Evolutionary conservation across 2,113 vertebrate species (phyloP).

Genomic region (Felis catus): DNA sequence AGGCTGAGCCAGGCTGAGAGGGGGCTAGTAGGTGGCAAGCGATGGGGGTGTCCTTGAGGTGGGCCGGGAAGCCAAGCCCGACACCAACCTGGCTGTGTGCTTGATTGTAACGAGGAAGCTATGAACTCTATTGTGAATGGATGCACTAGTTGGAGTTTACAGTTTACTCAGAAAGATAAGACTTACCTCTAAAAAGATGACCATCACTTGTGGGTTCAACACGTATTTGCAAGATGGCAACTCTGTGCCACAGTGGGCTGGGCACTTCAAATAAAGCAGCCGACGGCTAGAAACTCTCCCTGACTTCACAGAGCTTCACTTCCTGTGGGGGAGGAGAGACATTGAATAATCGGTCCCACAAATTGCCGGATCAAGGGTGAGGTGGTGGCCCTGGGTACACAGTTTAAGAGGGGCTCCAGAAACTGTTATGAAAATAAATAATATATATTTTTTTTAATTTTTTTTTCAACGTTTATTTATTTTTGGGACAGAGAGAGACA

Average conservation of each 20-base stretch:
- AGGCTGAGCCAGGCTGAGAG: neutral
- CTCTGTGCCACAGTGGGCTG: neutral
- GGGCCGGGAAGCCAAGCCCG: too few species aligned
- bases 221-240: accelerated
- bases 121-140: neutral
- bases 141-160: neutral
- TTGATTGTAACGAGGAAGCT: neutral
- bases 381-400: neutral
- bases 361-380: too few species aligned
- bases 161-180: neutral
- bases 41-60: neutral
- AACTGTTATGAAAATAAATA: neutral
- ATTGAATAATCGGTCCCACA: neutral
- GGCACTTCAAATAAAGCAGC: neutral
- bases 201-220: neutral
- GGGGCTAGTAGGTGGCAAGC: neutral
- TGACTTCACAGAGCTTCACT: neutral
- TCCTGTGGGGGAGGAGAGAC: neutral
- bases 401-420: neutral
- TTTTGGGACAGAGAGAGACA: too few species aligned
- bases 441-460: neutral
- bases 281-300: neutral
- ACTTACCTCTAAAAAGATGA: neutral
- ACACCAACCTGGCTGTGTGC: neutral
- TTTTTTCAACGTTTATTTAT: too few species aligned